A percentile compares a stretch with the other conserved stretches of the same genome.
These are phyloP conservation scores for Myopa testacea DNA, from an alignment of 2,888 invertebrate species.

Conservation along the genomic window DNA sequence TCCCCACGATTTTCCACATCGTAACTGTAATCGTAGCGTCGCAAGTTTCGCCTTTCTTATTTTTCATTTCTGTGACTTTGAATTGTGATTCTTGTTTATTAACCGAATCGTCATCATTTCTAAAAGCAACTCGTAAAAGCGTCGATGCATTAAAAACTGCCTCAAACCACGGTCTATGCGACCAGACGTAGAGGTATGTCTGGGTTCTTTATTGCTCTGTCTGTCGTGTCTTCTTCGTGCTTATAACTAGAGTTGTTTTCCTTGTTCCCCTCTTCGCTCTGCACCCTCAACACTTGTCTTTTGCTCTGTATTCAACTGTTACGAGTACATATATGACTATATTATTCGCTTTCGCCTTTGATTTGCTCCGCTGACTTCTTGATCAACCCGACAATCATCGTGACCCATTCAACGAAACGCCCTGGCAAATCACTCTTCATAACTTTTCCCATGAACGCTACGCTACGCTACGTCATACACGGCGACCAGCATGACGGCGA, in stretches of 20 bases:
- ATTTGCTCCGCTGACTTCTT: slow-evolving; percentile 38
- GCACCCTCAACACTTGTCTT: background rate
- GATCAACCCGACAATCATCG: slow-evolving; percentile 9
- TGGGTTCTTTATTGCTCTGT: background rate
- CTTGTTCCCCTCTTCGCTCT: background rate
- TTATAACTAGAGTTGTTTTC: background rate
- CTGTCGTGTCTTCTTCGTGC: background rate
- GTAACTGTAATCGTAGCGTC: too few species aligned
- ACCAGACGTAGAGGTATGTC: background rate
- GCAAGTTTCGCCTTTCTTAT: too few species aligned
- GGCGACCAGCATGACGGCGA: background rate
- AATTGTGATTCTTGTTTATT: background rate
- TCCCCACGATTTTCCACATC: too few species aligned
- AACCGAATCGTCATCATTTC: too few species aligned
- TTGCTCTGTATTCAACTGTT: background rate
- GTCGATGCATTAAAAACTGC: too few species aligned
- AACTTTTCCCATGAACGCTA: slow-evolving; percentile 29
- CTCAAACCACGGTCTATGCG: background rate
- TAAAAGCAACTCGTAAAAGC: too few species aligned
- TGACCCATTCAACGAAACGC: slow-evolving; percentile 28
- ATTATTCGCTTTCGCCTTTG: background rate
- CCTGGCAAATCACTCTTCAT: background rate
- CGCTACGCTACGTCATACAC: background rate
- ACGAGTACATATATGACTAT: too few species aligned
- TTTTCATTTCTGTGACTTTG: background rate